phyloP scores from a whole-genome alignment of 2,888 invertebrate genomes.

The Heliconius ethilla region DNA sequence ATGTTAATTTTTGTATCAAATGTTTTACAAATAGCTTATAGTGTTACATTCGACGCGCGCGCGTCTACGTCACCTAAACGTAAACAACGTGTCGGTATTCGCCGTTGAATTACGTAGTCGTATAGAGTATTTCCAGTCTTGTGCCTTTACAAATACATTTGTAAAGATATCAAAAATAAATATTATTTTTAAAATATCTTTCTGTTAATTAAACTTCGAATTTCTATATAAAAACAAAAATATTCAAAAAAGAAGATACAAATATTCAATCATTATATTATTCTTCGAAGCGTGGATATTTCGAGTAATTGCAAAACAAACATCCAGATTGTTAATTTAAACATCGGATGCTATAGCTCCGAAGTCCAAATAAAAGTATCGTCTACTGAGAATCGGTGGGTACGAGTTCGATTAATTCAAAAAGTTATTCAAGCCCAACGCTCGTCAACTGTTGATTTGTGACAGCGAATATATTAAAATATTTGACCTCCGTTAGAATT shows the following conservation, averaged over 20 bases:
- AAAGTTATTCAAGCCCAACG: constrained; percentile 19
- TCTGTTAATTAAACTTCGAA: neutral
- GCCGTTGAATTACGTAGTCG: constrained; percentile 34
- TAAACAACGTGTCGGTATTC: constrained; percentile 29
- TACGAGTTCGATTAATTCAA: constrained; percentile 25
- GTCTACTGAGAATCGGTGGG: constrained; percentile 27
- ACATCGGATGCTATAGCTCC: neutral
- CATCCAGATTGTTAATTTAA: neutral
- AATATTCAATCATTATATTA: neutral
- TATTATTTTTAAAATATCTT: neutral
- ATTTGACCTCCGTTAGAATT: constrained; percentile 41
- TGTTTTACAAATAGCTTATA: neutral
- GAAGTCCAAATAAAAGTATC: constrained; percentile 27
- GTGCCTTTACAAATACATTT: neutral
- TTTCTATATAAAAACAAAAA: neutral
- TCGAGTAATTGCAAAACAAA: constrained; percentile 6
- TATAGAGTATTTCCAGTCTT: constrained; percentile 27
- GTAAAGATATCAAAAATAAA: neutral
- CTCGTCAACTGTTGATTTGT: constrained; percentile 28
- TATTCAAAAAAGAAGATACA: neutral
- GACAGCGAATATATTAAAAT: constrained; percentile 41
- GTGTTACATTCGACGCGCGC: constrained; percentile 22
- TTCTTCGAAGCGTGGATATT: neutral
- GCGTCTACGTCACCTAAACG: constrained; percentile 35
- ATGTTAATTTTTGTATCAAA: neutral